phyloP scores from a whole-genome alignment of 2,888 invertebrate genomes.

The Stictocephala bisonia region DNA sequence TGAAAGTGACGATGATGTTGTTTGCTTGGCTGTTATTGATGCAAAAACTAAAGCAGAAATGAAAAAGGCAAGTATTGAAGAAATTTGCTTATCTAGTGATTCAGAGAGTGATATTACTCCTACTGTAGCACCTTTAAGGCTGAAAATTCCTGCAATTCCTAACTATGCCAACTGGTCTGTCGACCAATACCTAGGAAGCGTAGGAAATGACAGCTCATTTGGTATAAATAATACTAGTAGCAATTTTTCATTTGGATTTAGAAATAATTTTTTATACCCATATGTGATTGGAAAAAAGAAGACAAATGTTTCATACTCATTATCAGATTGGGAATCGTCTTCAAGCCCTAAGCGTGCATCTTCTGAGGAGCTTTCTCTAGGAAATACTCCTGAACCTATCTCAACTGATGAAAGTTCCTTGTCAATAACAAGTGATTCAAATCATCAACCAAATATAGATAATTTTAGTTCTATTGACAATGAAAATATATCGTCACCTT shows the following conservation, averaged over 20 bases:
- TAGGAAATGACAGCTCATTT: neutral
- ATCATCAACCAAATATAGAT: neutral
- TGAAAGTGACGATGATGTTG: constrained; percentile 19
- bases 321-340: constrained; percentile 7
- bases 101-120: constrained; percentile 14
- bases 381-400: neutral
- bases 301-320: too few relatives aligned
- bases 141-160: constrained; percentile 12
- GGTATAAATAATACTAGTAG: neutral
- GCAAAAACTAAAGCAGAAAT: constrained; percentile 1
- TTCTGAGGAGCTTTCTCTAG: neutral
- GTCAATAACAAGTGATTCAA: neutral
- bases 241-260: constrained; percentile 7
- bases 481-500: constrained; percentile 7
- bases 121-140: constrained; percentile 1
- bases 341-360: constrained; percentile 1
- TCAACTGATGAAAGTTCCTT: constrained; percentile 13
- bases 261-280: too few relatives aligned
- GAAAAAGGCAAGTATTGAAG: constrained; percentile 10
- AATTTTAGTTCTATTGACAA: neutral
- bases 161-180: neutral
- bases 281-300: too few relatives aligned
- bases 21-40: constrained; percentile 13
- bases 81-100: constrained; percentile 30
- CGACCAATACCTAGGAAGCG: neutral